Base-by-base conservation (phyloP, 1,140 invertebrate genomes). In the Pygmarrhopalites habei region DNA sequence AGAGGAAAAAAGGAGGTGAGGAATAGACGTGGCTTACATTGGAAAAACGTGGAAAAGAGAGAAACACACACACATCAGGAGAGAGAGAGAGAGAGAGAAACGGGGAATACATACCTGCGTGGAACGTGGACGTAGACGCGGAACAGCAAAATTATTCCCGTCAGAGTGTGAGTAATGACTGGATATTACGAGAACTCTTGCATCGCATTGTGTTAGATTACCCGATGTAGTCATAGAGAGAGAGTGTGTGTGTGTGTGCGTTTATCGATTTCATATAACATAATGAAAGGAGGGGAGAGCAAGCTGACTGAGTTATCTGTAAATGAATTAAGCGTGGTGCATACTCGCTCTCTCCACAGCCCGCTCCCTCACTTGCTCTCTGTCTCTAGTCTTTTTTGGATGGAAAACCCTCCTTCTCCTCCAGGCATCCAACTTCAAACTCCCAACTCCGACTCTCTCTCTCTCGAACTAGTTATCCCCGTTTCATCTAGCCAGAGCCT, bases 111-210 rank as follows among this genome's bases (percentile, higher is more conserved):
- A 15, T 35, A 35, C 32, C 32, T 35, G 32, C 32, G 32, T 35
- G 32, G 58, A 49, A 19, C 44, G 25, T 35, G n/a, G 23, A 44
- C 29, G 30, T 46, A 44, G 41, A 35, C 12, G 39, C 12, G n/a
- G 39, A 12, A n/a, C 12, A 41, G 39, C 21, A 30, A 39, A 60
- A 60, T 60, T 49, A 60, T 60, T 60, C 58, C 58, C 58, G 58
- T 60, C 58, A 60, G 58, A 60, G 58, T 60, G 58, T 60, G 58
- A 60, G 46, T 60, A 60, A 60, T 60, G 44, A 60, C 43, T 60
- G 58, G 58, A 39, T 47, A 60, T 59, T 59, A 59, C 19, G 17
- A 21, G 25, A 58, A 29, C 35, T 44, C 56, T 47, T 52, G 26
- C 49, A 52, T 52, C 19, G 49, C 49, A 52, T 52, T 52, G 49